Evolutionary conservation across 1,140 invertebrate species (phyloP).

Genomic region (Aphaenogaster rudis): DNA sequence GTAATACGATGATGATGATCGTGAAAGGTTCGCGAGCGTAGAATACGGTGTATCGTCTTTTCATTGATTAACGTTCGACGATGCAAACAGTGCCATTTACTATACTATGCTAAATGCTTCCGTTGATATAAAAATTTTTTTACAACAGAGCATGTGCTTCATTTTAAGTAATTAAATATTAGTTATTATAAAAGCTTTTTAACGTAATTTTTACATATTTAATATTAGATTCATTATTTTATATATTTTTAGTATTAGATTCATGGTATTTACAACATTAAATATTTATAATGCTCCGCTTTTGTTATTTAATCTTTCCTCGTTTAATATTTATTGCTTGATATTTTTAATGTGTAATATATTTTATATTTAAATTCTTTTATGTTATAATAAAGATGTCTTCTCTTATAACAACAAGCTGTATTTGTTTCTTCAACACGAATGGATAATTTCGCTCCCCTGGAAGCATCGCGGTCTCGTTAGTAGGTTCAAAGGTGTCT

Average conservation of each 20-base stretch:
- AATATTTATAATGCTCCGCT: not conserved
- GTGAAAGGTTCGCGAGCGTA: slow-evolving; percentile 80
- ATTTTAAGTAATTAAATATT: not conserved
- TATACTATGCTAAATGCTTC: not conserved
- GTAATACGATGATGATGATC: slow-evolving; percentile 74
- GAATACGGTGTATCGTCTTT: slow-evolving; percentile 53
- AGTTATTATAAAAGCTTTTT: not conserved
- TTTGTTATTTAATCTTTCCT: not conserved
- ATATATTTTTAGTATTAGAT: not conserved
- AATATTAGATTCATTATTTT: not conserved
- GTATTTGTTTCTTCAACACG: not conserved
- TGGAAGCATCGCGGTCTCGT: not conserved
- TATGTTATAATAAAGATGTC: not conserved
- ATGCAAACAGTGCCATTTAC: slow-evolving; percentile 8
- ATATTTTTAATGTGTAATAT: not conserved
- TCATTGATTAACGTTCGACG: slow-evolving; percentile 70
- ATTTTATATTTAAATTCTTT: not conserved
- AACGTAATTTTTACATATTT: not conserved
- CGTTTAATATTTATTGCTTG: not conserved
- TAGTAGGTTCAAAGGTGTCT: not conserved
- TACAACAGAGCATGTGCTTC: not conserved
- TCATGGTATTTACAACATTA: not conserved
- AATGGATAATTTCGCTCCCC: not conserved
- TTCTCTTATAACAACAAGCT: not conserved
- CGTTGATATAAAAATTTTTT: not conserved